Conservation (phyloP, 2,797 vertebrate species). For the Cetoscarus ocellatus region DNA sequence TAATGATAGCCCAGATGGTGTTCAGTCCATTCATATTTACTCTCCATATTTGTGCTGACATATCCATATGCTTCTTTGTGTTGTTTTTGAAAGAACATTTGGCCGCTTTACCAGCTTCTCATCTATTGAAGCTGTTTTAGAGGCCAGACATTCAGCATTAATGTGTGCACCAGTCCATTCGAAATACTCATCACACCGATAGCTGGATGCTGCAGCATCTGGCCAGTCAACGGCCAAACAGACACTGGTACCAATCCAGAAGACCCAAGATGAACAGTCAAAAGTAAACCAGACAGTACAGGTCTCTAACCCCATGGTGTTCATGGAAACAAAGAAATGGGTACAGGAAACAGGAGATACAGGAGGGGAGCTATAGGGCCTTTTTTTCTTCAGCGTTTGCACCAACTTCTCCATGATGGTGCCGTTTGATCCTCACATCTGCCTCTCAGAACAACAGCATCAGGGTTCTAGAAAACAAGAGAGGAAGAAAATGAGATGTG, state of each 20-base stretch:
- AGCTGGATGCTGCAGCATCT: conserved; percentile 26
- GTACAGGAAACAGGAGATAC: conserved; percentile 59
- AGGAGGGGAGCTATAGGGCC: conserved; percentile 51
- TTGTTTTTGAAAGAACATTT: not conserved
- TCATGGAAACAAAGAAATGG: conserved; percentile 67
- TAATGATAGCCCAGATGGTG: conserved; percentile 26
- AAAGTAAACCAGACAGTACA: conserved; percentile 56
- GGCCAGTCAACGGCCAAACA: conserved; percentile 28
- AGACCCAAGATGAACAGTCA: conserved; percentile 57
- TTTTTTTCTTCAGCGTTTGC: conserved; percentile 64
- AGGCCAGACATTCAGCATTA: conserved; percentile 24
- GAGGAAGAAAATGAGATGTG: conserved; percentile 15
- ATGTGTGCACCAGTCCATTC: conserved; percentile 12
- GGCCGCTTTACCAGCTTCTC: conserved; percentile 13
- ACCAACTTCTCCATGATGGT: conserved; percentile 51
- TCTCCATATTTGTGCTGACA: conserved; percentile 24
- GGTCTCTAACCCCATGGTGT: conserved; percentile 53
- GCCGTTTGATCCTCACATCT: conserved; percentile 48
- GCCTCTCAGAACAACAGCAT: conserved; percentile 56
- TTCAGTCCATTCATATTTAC: conserved; percentile 28
- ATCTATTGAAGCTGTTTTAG: conserved; percentile 10
- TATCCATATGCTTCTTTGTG: conserved; percentile 5
- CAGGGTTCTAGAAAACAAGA: conserved; percentile 73
- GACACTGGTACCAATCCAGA: conserved; percentile 31
- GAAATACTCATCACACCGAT: conserved; percentile 22